Percentiles rank a stretch among this genome's conserved stretches.
Evolutionary conservation across 2,888 invertebrate genomes (phyloP).

Genomic region (Xestia ashworthii): DNA sequence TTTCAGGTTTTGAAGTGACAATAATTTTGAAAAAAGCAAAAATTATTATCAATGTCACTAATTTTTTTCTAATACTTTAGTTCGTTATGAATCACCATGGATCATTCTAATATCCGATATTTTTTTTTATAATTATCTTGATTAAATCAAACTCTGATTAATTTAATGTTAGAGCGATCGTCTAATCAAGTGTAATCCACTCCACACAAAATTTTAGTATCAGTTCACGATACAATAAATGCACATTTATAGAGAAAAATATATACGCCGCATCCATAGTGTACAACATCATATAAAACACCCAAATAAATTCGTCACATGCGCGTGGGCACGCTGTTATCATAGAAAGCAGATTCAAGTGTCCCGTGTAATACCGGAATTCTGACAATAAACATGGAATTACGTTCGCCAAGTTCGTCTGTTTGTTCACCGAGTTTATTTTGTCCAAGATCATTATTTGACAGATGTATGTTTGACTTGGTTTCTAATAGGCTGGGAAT

Average conservation of each 20-base stretch:
- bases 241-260: background rate
- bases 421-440: conserved; percentile 66
- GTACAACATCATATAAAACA: conserved; percentile 26
- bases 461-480: conserved; percentile 58
- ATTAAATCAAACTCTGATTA: background rate
- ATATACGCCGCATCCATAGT: conserved; percentile 44
- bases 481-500: conserved; percentile 63
- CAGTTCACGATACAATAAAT: background rate
- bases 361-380: conserved; percentile 84
- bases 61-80: too few relatives aligned
- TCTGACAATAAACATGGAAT: conserved; percentile 79
- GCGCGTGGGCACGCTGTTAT: conserved; percentile 80
- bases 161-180: background rate
- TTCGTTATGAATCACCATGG: too few relatives aligned
- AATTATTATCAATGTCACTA: too few relatives aligned
- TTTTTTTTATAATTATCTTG: too few relatives aligned
- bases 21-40: too few relatives aligned
- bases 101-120: too few relatives aligned
- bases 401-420: conserved; percentile 65
- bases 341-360: conserved; percentile 84
- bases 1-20: too few relatives aligned
- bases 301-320: conserved; percentile 74
- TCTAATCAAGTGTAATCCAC: background rate
- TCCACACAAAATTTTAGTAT: background rate
- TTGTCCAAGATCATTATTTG: conserved; percentile 69